Conservation (phyloP, 2,797 vertebrate species). For the Sphenopsis melanotis region DNA sequence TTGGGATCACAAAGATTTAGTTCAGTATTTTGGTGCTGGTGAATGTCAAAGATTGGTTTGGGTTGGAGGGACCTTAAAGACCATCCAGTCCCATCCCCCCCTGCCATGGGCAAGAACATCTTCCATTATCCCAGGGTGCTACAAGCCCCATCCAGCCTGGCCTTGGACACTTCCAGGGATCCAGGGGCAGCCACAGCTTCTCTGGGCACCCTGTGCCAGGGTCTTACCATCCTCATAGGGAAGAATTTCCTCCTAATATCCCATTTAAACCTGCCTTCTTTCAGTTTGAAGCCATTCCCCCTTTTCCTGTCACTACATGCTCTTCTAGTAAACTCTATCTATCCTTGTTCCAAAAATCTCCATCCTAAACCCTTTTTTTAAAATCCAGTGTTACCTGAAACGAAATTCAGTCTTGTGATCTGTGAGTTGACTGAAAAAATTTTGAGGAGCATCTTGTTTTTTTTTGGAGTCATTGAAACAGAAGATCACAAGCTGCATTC, state of each 20-base stretch:
- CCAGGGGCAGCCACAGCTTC: too few relatives aligned
- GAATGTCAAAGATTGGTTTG: not conserved
- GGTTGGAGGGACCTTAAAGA: not conserved
- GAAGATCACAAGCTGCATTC: not conserved
- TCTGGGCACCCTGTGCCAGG: not conserved
- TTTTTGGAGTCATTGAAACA: not conserved
- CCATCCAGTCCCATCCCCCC: not conserved
- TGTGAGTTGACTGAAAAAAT: not conserved
- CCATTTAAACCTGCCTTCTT: not conserved
- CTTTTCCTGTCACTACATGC: too few relatives aligned
- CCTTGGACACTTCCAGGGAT: too few relatives aligned
- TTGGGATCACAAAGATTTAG: not conserved
- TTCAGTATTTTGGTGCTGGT: not conserved
- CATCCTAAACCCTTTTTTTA: rapidly evolving
- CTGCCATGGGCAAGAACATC: not conserved
- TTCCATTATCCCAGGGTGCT: not conserved
- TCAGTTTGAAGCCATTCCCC: too few relatives aligned
- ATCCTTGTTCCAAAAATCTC: not conserved
- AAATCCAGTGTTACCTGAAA: not conserved
- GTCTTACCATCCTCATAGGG: too few relatives aligned
- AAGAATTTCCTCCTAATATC: too few relatives aligned
- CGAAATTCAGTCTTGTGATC: not conserved
- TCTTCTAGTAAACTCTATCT: not conserved
- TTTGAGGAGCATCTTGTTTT: not conserved
- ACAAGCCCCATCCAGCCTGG: rapidly evolving